Evolutionary conservation across 2,797 vertebrate species (phyloP).

Genomic region (Florisuga fusca): DNA sequence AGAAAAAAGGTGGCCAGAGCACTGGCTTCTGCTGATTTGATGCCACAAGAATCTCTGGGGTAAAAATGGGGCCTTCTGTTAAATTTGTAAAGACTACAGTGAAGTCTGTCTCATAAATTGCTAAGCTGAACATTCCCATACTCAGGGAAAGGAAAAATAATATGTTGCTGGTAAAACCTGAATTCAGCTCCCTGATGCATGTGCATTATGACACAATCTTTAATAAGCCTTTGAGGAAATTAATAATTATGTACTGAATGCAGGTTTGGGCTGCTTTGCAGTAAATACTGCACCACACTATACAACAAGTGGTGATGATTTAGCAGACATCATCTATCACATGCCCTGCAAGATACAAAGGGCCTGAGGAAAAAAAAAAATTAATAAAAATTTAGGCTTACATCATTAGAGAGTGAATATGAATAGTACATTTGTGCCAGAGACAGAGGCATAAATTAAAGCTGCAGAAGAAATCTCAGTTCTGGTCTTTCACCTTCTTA

Average conservation of each 20-base stretch:
- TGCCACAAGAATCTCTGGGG: not conserved
- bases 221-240: slow-evolving; percentile 59
- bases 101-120: not conserved
- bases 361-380: not conserved
- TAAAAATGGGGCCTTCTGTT: not conserved
- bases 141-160: not conserved
- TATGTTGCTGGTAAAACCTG: not conserved
- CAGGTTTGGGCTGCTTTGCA: slow-evolving; percentile 23
- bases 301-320: not conserved
- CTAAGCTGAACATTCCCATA: not conserved
- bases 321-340: slow-evolving; percentile 28
- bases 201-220: slow-evolving; percentile 38
- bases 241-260: slow-evolving; percentile 21
- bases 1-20: too few relatives aligned
- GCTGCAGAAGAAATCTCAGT: not conserved
- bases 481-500: not conserved
- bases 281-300: slow-evolving; percentile 13
- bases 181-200: not conserved
- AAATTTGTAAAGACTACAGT: not conserved
- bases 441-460: not conserved
- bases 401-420: not conserved
- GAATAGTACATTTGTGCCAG: not conserved
- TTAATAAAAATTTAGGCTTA: not conserved
- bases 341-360: not conserved
- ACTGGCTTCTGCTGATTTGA: not conserved